Conservation (phyloP, 2,797 vertebrate species). For the Macropodus opercularis region DNA sequence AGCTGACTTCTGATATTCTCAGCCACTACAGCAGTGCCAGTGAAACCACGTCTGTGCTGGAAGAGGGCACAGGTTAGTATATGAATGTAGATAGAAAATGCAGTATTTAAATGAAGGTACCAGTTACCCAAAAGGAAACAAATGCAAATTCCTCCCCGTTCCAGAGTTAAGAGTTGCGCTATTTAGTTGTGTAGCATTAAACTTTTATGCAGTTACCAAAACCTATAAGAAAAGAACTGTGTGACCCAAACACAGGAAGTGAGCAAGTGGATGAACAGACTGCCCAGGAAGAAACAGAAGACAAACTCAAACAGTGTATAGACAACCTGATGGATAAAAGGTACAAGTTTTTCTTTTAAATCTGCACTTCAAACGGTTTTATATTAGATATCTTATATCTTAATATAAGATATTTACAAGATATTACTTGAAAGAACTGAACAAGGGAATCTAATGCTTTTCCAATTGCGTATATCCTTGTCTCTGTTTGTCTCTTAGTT, state of each 20-base stretch:
- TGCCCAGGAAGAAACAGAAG: slow-evolving; percentile 90
- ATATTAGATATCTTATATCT: no score
- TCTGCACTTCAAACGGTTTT: no score
- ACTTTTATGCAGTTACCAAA: neutral
- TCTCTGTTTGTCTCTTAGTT: slow-evolving; percentile 27
- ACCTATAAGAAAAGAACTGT: neutral
- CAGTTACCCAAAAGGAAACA: neutral
- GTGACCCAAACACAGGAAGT: slow-evolving; percentile 70
- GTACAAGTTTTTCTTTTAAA: slow-evolving; percentile 10
- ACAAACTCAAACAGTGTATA: slow-evolving; percentile 92
- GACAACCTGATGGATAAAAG: slow-evolving; percentile 93
- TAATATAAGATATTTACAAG: neutral
- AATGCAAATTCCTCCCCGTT: neutral
- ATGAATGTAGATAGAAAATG: neutral
- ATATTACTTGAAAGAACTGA: neutral
- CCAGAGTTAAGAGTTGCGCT: no score
- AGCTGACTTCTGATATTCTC: slow-evolving; percentile 87
- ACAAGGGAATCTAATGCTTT: accelerated
- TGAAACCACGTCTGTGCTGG: slow-evolving; percentile 85
- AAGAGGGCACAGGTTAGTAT: slow-evolving; percentile 85
- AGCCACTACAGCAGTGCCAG: slow-evolving; percentile 93
- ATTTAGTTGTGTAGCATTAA: neutral
- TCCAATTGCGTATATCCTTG: no score
- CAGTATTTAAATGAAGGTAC: neutral
- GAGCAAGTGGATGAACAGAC: slow-evolving; percentile 87